Base-by-base conservation (phyloP, 2,888 invertebrate genomes). In the Ellobium chinense region DNA sequence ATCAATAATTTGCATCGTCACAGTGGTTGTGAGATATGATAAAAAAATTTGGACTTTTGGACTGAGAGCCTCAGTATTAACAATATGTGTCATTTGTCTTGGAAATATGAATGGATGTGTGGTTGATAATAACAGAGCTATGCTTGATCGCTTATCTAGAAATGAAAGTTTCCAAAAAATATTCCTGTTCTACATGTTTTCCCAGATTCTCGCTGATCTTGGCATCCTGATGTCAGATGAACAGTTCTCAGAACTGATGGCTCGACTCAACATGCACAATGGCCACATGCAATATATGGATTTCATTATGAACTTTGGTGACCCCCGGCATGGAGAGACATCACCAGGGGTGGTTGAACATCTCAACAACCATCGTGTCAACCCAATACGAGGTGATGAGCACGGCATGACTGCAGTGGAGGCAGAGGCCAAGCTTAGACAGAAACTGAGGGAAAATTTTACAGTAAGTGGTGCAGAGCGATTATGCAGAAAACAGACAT, bases 391-490 rank as follows among this genome's bases (percentile, higher is more conserved):
- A 3, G 92, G 92, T n/a, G 91, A 91, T 73, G 88, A 92, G 76
- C 86, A 83, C 77, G 89, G 89, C 18, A 89, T 92, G 88, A 89
- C 87, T 29, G 90, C 90, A 14, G 86, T 87, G 5, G 87, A 91
- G 78, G 90, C 89, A 12, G 91, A 91, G 78, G 75, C 69, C 31
- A 90, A 88, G 74, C 84, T 92, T 27, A 80, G 86, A 7, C 86
- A 85, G 73, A 92, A 92, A 84, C 86, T 92, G 1, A 82, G 91
- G 29, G 91, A 91, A 81, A 92, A 92, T 84, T 92, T 92, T 87
- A 87, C 89, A 65, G 92, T 92, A 83, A 88, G 89, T 88, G 9
- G 46, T n/a, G n/a, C n/a, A n/a, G n/a, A n/a, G n/a, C n/a, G n/a
- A n/a, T n/a, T n/a, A n/a, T n/a, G n/a, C n/a, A n/a, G n/a, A n/a